Evolutionary conservation across 2,888 invertebrate genomes (phyloP), one percentile per base, ranked within the genome.

Genomic region (Troides oblongomaculatus): DNA sequence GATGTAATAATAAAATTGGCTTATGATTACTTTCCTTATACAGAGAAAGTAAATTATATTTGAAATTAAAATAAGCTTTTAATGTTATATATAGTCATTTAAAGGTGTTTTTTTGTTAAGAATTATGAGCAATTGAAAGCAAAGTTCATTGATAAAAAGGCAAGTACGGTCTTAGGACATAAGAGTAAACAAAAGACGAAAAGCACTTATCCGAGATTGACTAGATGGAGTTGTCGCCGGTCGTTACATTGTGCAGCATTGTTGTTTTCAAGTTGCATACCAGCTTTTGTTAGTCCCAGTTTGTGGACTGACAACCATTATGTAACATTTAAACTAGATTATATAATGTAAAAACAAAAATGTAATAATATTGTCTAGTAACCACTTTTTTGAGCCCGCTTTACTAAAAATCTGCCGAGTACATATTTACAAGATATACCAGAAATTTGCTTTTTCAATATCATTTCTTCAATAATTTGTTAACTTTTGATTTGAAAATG

Each of bases 181-280:
- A 86, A 88, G 85, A 86, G 84, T 82, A 84, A 86, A 86, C 84
- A 83, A 79, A 79, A 84, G 78, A 85, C 84, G 87, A 85, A 86
- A 81, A 81, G 83, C 75, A 73, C 76, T 76, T 75, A 75, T 73
- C 74, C 73, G 78, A 83, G 84, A 84, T 84, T 85, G 85, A 83
- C 82, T 81, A 79, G 82, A 84, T 82, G 79, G 79, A 79, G 83
- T 86, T 79, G 78, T 78, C 77, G 80, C 60, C 68, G 65, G 67
- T 69, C 71, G 70, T 72, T 75, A 77, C 79, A 77, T 77, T 74
- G 75, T 71, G 72, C 76, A 75, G 74, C 72, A 77, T 77, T 77
- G 74, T 74, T 79, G 76, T 75, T 76, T 76, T 81, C 77, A 79
- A 74, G 76, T 77, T 70, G 69, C 65, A 68, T 63, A 68, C 77